Evolutionary conservation across 1,140 invertebrate genomes (phyloP).

Genomic region (Saccostrea echinata): DNA sequence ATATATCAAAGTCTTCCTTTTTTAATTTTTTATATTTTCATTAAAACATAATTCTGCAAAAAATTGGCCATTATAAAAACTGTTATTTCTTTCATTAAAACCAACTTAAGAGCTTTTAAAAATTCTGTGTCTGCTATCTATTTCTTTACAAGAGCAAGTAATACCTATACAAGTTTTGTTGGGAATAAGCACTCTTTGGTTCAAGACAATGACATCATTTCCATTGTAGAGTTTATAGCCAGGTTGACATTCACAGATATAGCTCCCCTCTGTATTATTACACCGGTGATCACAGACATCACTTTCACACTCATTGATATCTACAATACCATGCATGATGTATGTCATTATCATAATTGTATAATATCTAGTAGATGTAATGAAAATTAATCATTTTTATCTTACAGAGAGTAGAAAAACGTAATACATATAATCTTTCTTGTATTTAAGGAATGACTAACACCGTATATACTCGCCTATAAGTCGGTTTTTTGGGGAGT

Average conservation of each 20-base stretch:
- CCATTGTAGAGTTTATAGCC: constrained; percentile 91
- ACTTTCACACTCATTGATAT: constrained; percentile 91
- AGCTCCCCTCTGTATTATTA: constrained; percentile 96
- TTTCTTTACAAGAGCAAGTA: background rate
- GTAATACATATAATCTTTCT: no score
- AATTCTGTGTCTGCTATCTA: background rate
- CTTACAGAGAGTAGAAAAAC: no score
- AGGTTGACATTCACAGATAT: constrained; percentile 94
- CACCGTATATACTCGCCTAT: no score
- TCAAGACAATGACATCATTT: constrained; percentile 46
- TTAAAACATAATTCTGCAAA: background rate
- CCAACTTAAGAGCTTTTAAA: background rate
- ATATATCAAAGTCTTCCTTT: background rate
- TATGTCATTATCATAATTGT: no score
- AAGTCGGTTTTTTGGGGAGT: no score
- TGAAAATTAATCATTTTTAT: no score
- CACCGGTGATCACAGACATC: constrained; percentile 92
- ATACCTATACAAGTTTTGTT: constrained; percentile 62
- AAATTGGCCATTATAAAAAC: background rate
- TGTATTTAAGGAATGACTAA: no score
- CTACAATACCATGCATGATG: constrained; percentile 41
- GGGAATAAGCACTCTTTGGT: constrained; percentile 50
- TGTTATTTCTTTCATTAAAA: background rate
- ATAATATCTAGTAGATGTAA: no score
- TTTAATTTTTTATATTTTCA: background rate